Evolutionary conservation across 2,888 invertebrate genomes (phyloP).

Genomic region (Latheticus oryzae): DNA sequence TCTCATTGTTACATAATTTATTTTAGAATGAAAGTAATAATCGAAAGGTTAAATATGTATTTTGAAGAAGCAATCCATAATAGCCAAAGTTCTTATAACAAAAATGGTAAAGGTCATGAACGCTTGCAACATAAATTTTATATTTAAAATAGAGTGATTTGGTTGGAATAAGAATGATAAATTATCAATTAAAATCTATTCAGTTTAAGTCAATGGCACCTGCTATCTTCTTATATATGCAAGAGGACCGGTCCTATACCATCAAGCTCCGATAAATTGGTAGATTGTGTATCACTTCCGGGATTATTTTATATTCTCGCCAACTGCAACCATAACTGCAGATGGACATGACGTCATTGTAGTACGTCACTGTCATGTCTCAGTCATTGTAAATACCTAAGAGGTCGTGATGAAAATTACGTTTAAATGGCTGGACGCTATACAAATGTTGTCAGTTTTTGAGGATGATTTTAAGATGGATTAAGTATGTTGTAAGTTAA

Average conservation of each 20-base stretch:
- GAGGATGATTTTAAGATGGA: neutral
- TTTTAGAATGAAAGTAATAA: no score
- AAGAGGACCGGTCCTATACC: conserved; percentile 33
- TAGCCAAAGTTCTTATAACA: no score
- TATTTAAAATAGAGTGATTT: no score
- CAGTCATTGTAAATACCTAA: conserved; percentile 3
- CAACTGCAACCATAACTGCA: conserved; percentile 48
- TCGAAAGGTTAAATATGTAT: no score
- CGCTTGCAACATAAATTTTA: no score
- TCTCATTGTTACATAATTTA: no score
- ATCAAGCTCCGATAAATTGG: conserved; percentile 44
- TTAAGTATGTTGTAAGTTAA: conserved; percentile 11
- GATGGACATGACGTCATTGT: conserved; percentile 49
- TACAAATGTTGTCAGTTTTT: conserved; percentile 22
- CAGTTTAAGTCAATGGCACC: conserved; percentile 34
- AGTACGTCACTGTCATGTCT: conserved; percentile 48
- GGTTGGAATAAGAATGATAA: no score
- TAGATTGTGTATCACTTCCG: conserved; percentile 52
- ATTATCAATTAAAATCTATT: conserved; percentile 38
- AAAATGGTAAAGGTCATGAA: no score
- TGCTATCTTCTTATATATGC: conserved; percentile 38
- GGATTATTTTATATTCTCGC: conserved; percentile 47
- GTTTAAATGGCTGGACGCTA: conserved; percentile 35
- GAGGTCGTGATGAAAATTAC: conserved; percentile 9
- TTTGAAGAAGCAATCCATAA: no score